Evolutionary conservation across 2,113 vertebrate species (phyloP), one percentile per base, ranked within the genome.

Genomic region (Mastomys coucha): DNA sequence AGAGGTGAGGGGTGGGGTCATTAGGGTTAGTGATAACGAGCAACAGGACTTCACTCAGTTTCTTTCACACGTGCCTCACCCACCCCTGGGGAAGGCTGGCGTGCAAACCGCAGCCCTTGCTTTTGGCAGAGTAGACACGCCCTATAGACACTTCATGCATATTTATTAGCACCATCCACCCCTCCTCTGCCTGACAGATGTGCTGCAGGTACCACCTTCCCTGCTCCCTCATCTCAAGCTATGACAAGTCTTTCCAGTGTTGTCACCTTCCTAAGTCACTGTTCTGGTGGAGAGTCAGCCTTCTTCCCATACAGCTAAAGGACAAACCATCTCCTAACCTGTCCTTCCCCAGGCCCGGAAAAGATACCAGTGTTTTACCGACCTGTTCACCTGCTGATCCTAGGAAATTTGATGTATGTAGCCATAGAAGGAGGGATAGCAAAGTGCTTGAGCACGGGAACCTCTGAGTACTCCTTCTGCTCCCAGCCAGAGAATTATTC

Each of bases 41-140:
- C 69, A 60, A 60, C 20, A 26, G 90, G 73, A 49, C 63, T 45
- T 12, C 1, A 0, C 75, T 65, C 63, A 8, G 56, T 93, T 42
- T 81, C 78, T 69, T n/a, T 4, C 11, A 33, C 56, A 22, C 12
- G 31, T 13, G 1, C 31, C 78, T 67, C 17, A 31, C 36, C 80
- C 67, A 63, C 65, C 42, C 76, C 10, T 13, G 4, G 45, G 80
- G 56, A 78, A 84, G 78, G 28, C 4, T 1, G 70, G 72, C 19
- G 0, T 14, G 65, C 16, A 3, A 1, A 39, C 13, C 4, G 0
- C 4, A 49, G 76, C 72, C 39, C 12, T 0, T 20, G 58, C 36
- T 58, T 51, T 85, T 67, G 80, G 84, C 63, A 75, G 78, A 56
- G 39, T 8, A 36, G 60, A 49, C 49, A 17, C 31, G 1, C 45